Percentiles rank a stretch among this genome's conserved stretches.
Conservation (phyloP, 2,888 invertebrate species). For the Drosophila paracracens region DNA sequence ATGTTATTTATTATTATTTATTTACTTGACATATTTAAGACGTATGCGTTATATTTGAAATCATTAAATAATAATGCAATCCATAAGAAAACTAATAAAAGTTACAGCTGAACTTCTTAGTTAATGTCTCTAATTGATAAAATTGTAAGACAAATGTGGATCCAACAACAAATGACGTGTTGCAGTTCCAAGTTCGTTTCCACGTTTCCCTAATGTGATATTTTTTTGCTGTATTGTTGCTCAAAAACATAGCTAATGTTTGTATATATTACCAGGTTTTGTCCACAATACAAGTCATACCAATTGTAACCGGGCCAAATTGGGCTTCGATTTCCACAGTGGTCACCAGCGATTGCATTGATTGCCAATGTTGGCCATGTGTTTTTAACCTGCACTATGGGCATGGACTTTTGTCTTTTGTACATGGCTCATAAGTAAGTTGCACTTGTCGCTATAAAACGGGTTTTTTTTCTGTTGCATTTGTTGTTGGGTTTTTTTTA, state of each 20-base stretch:
- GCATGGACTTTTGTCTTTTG: conserved; percentile 52
- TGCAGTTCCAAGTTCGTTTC: neutral
- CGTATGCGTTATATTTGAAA: neutral
- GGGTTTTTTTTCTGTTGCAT: conserved; percentile 52
- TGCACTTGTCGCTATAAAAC: conserved; percentile 75
- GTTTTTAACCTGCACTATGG: conserved; percentile 76
- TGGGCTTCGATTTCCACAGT: conserved; percentile 54
- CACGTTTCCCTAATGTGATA: neutral
- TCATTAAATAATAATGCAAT: neutral
- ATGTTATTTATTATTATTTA: neutral
- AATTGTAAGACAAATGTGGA: neutral
- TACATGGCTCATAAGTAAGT: conserved; percentile 31
- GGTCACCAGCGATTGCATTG: conserved; percentile 11
- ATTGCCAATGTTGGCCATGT: conserved; percentile 47
- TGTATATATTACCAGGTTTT: neutral
- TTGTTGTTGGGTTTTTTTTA: conserved; percentile 34
- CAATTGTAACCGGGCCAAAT: neutral
- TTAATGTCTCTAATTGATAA: neutral
- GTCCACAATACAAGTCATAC: neutral
- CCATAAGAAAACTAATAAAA: neutral
- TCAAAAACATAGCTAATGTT: neutral
- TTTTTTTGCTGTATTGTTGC: neutral
- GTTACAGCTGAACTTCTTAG: neutral
- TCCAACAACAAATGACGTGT: neutral
- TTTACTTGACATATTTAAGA: neutral